Conservation (phyloP, 2,888 invertebrate genomes). For the Sinohyriopsis cumingii region DNA sequence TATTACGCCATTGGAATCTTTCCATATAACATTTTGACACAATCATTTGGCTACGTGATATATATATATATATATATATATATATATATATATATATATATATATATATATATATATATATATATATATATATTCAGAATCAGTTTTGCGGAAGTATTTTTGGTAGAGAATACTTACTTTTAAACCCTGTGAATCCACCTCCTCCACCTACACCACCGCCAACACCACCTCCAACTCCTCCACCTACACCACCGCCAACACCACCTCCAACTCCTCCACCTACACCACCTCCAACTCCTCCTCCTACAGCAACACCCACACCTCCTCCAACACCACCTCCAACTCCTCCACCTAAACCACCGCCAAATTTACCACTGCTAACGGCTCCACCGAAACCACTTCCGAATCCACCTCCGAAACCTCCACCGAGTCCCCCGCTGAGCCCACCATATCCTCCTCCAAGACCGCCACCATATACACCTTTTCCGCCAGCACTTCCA, state of each 20-base stretch:
- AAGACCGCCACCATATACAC: too few species aligned
- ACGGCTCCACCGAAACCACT: background rate
- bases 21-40: too few species aligned
- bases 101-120: too few species aligned
- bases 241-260: too few species aligned
- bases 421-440: slow-evolving; percentile 4
- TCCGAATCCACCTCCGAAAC: slow-evolving; percentile 1
- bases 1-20: too few species aligned
- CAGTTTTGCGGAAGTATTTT: too few species aligned
- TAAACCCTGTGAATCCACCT: background rate
- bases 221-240: background rate
- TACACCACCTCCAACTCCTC: background rate
- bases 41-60: fast-evolving
- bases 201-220: slow-evolving; percentile 2
- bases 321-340: background rate
- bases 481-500: background rate
- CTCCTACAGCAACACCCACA: background rate
- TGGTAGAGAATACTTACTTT: too few species aligned
- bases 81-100: too few species aligned
- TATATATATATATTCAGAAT: too few species aligned
- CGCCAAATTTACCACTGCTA: too few species aligned
- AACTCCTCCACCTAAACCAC: background rate
- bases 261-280: slow-evolving; percentile 1
- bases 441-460: background rate
- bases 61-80: too few species aligned